Conservation (phyloP, 2,113 vertebrate species). For the Gnathonemus longibarbis region DNA sequence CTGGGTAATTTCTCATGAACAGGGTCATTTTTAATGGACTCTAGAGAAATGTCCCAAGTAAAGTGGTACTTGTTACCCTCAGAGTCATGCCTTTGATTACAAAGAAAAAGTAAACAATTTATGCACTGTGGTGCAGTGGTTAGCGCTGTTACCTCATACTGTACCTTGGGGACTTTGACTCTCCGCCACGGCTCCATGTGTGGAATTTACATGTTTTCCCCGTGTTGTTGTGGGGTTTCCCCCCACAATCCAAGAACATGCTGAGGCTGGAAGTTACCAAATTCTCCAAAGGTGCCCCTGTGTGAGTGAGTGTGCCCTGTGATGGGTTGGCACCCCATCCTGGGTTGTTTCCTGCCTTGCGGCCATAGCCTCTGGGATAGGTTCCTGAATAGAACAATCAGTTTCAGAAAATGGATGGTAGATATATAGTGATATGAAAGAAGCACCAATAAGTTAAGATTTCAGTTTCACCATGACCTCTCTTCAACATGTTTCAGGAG, state of each 20-base stretch:
- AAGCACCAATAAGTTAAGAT: neutral
- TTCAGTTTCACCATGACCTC: neutral
- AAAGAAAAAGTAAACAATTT: neutral
- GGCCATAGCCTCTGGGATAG: no score
- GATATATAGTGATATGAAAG: neutral
- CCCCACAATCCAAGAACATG: no score
- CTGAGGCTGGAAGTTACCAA: no score
- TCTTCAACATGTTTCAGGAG: neutral
- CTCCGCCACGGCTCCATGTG: no score
- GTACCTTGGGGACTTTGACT: neutral
- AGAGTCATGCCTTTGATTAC: neutral
- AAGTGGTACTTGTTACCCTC: neutral
- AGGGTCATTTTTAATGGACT: neutral
- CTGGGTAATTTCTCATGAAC: neutral
- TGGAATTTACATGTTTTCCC: no score
- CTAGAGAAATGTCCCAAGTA: neutral
- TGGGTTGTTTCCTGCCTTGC: no score
- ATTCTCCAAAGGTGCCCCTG: no score
- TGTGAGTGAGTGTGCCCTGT: no score
- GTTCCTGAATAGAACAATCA: no score
- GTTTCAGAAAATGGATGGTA: no score
- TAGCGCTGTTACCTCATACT: neutral
- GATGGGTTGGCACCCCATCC: no score
- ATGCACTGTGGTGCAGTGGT: neutral
- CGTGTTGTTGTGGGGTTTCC: no score